Evolutionary conservation across 2,113 vertebrate genomes (phyloP).

Genomic region (Callipepla squamata): DNA sequence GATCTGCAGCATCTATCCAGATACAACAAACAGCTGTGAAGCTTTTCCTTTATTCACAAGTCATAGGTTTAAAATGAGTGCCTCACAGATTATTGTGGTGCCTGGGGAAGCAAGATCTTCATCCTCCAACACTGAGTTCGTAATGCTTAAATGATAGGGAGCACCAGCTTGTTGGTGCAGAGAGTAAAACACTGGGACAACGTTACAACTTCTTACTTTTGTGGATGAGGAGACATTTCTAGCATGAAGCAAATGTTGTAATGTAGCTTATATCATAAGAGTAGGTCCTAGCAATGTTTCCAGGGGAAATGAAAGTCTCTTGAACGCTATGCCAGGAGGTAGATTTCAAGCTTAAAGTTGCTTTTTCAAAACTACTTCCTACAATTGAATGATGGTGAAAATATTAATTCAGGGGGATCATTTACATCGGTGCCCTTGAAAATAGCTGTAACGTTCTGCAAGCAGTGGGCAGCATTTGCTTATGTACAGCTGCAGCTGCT

Average conservation of each 20-base stretch:
- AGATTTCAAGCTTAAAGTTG: neutral
- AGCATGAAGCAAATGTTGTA: neutral
- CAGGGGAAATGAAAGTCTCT: neutral
- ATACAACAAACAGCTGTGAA: neutral
- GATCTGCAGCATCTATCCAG: neutral
- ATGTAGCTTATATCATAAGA: neutral
- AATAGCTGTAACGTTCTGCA: neutral
- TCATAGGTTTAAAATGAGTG: neutral
- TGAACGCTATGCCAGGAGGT: neutral
- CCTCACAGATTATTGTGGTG: neutral
- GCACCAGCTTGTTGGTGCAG: neutral
- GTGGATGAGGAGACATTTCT: neutral
- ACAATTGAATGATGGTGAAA: neutral
- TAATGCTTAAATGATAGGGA: neutral
- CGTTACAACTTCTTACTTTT: neutral
- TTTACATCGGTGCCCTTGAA: neutral
- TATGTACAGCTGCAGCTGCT: accelerated
- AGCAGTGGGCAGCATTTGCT: neutral
- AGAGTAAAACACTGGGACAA: neutral
- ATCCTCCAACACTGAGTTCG: too few relatives aligned
- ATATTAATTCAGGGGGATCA: neutral
- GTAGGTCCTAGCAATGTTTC: neutral
- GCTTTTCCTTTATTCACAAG: neutral
- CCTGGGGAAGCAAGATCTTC: neutral
- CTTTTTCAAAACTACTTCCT: neutral